Base-by-base conservation (phyloP, 2,797 vertebrate species). In the Bovichtus diacanthus region DNA sequence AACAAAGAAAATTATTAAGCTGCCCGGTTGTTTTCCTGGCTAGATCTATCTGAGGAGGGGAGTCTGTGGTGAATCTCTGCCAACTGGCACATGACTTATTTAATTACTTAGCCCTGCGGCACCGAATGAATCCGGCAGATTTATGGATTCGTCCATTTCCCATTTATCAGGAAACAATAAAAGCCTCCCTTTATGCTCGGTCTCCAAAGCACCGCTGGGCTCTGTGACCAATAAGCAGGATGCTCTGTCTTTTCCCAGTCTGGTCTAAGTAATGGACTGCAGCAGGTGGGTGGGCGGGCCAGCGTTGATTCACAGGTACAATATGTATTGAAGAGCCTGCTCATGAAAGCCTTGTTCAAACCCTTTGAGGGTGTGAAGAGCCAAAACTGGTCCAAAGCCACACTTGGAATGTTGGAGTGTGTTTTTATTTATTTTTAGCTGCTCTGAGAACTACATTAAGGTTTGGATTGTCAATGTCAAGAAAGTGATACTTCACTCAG, bases 11-110 rank as follows among this genome's bases (percentile, higher is more conserved):
- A 85, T 87, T 80, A 87, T 88, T 73, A 68, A 64, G 61, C 31
- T 19, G 72, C 62, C 12, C 3, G 7, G 31, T 76, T 39, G 78
- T 76, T 85, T 91, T 63, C 78, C 50, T 62, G 76, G 34, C 68
- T 53, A 18, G 68, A 61, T 81, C 65, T 71, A 27, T 81, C 50
- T 31, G 63, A 60, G 78, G 29, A 71, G 38, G 59, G 18, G 60
- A 44, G 70, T 74, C 67, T 71, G 68, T 15, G 61, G 63, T 27
- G 62, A 70, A 38, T 54, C 49, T 10, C 19, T 87, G 90, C 91
- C 89, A 92, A 90, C 89, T 89, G 88, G 90, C 87, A 91, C 81
- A 74, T 67, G 29, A 71, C 78, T 87, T 87, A 83, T 87, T 91
- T 80, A 88, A 90, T 91, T 88, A 90, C 88, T 93, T 84, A 89